A percentile compares a stretch with the other conserved stretches of the same genome.
These are phyloP conservation scores for Heteractis magnifica DNA, from an alignment of 92 coral and sea anemone genomes.

Conservation along the genomic window DNA sequence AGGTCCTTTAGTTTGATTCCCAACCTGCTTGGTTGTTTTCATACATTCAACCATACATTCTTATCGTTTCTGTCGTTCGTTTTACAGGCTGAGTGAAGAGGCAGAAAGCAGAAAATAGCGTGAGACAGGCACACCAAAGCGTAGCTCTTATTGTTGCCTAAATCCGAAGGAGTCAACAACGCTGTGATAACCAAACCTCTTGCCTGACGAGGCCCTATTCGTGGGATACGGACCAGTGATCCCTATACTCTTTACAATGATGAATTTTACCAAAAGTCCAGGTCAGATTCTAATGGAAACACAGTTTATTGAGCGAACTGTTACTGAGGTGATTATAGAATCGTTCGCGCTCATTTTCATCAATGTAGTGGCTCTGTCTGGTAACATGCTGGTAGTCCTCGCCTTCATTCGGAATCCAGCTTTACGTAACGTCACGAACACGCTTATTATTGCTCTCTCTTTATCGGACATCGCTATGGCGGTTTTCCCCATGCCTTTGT, in stretches of 20 bases:
- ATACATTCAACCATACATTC: too few species aligned
- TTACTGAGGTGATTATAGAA: conserved; percentile 28
- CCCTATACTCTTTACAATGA: neutral
- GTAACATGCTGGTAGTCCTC: conserved; percentile 58
- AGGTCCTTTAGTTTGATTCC: too few species aligned
- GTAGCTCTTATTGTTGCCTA: too few species aligned
- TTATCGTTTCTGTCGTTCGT: too few species aligned
- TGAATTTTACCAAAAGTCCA: neutral
- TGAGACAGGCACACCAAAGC: too few species aligned
- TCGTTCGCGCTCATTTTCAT: conserved; percentile 45
- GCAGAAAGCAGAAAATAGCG: too few species aligned
- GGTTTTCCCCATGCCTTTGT: conserved; percentile 65
- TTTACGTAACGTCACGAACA: conserved; percentile 70
- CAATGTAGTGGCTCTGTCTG: conserved; percentile 52
- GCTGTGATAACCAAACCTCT: too few species aligned
- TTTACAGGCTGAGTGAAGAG: too few species aligned
- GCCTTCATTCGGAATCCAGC: conserved; percentile 57
- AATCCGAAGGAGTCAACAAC: too few species aligned
- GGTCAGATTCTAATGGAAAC: conserved; percentile 3
- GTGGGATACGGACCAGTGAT: too few species aligned
- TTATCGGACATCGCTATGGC: conserved; percentile 65
- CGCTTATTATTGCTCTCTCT: conserved; percentile 58
- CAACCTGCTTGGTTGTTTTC: too few species aligned
- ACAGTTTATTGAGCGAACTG: conserved; percentile 36
- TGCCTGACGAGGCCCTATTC: too few species aligned